Evolutionary conservation across 2,113 vertebrate species (phyloP).

Genomic region (Vulpes vulpes): DNA sequence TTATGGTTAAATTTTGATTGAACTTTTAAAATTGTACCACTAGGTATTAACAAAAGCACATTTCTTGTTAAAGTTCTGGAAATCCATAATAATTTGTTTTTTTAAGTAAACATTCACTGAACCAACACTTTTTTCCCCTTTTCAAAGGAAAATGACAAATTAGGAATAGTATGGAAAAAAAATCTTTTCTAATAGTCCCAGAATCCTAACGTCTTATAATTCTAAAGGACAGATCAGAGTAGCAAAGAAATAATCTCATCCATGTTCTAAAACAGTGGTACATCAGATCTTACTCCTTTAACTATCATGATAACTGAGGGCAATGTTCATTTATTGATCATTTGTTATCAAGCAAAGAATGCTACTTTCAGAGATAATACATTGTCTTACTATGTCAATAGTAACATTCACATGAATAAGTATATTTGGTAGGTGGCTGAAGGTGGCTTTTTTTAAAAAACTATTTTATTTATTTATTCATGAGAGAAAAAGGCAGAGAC

Average conservation of each 20-base stretch:
- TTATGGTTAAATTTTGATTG: slow-evolving; percentile 52
- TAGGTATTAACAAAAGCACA: slow-evolving; percentile 29
- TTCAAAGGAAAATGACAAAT: slow-evolving; percentile 52
- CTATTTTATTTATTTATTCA: too few species aligned
- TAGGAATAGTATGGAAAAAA: not conserved
- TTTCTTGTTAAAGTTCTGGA: slow-evolving; percentile 20
- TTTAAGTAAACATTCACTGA: not conserved
- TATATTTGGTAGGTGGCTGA: not conserved
- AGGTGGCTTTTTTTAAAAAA: not conserved
- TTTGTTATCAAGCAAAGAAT: not conserved
- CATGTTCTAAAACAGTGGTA: not conserved
- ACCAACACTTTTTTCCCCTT: not conserved
- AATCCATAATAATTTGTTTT: not conserved
- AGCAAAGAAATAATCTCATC: not conserved
- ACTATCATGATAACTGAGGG: not conserved
- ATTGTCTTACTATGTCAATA: not conserved
- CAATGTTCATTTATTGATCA: too few species aligned
- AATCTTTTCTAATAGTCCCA: not conserved
- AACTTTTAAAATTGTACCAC: slow-evolving; percentile 44
- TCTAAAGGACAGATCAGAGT: not conserved
- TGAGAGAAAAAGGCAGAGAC: too few species aligned
- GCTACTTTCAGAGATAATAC: not conserved
- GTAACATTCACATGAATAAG: not conserved
- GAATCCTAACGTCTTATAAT: not conserved
- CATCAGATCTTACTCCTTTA: not conserved